phyloP scores from a whole-genome alignment of 2,113 vertebrate genomes.

The Sardina pilchardus region DNA sequence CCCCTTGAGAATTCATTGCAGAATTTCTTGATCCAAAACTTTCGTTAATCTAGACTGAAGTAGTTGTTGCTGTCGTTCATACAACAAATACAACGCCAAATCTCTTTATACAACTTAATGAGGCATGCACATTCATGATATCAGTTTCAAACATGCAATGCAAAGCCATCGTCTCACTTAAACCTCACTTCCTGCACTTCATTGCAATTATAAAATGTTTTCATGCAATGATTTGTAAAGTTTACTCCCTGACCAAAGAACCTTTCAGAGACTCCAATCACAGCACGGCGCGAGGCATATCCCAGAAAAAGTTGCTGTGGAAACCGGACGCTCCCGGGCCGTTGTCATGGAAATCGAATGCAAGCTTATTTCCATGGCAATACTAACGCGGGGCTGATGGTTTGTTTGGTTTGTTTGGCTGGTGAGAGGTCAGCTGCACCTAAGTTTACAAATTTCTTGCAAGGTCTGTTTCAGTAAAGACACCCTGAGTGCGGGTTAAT shows the following conservation, averaged over 20 bases:
- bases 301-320: constrained; percentile 50
- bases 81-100: not conserved
- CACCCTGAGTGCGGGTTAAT: not conserved
- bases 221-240: not conserved
- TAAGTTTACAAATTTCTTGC: not conserved
- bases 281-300: not conserved
- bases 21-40: not conserved
- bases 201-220: not conserved
- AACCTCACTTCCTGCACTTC: not conserved
- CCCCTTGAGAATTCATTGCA: constrained; percentile 60
- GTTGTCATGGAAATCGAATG: constrained; percentile 60
- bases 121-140: not conserved
- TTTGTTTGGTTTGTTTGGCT: not conserved
- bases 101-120: not conserved
- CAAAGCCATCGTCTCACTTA: not conserved
- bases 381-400: constrained; percentile 29
- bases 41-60: not conserved
- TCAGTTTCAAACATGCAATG: not conserved
- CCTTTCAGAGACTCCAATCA: constrained; percentile 25
- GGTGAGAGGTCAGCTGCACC: not conserved
- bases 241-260: not conserved
- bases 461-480: not conserved
- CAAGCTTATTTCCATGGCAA: constrained; percentile 58
- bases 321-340: constrained; percentile 52
- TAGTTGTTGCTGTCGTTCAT: not conserved